Evolutionary conservation across 2,888 invertebrate species (phyloP), one percentile per base, ranked within the genome.

Genomic region (Diarsia brunnea): DNA sequence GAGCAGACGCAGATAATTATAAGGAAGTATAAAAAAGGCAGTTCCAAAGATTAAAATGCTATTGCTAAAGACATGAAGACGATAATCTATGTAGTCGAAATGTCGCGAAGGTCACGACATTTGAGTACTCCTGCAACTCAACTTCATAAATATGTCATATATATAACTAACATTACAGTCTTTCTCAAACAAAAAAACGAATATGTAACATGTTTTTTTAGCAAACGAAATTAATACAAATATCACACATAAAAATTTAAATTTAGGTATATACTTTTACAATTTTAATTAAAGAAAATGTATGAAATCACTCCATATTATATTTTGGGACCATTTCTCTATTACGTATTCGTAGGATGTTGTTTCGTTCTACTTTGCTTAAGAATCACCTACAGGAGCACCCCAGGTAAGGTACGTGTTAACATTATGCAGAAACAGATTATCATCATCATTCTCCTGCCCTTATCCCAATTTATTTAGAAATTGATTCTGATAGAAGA

Each of bases 321-420:
- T 8, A 8, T 45, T 66, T 73, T 79, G 2, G 47, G 75, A 8
- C 10, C 70, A 61, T 69, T 38, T 66, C 58, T 27, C 14, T 82
- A 64, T 64, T 84, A 85, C 53, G 24, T 85, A 24, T 70, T 79
- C 0, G 45, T 79, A 11, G 83, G 69, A 2, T 79, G 76, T 63
- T 82, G 83, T 43, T 53, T 76, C 7, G 76, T 31, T n/a, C 24
- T 82, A 8, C 31, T 85, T 24, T 85, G 65, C 43, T 11, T 82
- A 27, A 55, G 83, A 45, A 53, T 85, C 11, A 12, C 77, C 8
- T 53, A 77, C 60, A 31, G 75, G 38, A 70, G 51, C 51, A 16
- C 19, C 24, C 69, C 27, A 77, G 71, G 76, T 73, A 77, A 19
- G 31, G 64, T 75, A 45, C 5, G 45, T 71, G 51, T 64, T 49